phyloP scores from a whole-genome alignment of 2,113 vertebrate genomes.

The Notothenia rossii region DNA sequence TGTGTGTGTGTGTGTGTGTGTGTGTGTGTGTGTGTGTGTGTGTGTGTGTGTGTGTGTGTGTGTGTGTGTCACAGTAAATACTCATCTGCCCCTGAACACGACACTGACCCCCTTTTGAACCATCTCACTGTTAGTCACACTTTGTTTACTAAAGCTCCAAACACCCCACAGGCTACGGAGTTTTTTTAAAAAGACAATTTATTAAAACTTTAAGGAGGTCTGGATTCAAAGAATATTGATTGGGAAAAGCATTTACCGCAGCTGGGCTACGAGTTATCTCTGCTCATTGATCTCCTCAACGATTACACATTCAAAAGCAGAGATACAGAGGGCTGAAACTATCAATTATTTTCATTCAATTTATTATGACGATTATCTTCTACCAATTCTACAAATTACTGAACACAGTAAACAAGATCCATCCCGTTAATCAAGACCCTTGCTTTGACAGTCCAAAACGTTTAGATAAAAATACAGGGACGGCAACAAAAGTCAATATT shows the following conservation, averaged over 20 bases:
- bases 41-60: no score
- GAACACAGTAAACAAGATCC: no score
- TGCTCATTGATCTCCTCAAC: neutral
- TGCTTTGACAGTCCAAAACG: no score
- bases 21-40: no score
- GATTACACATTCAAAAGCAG: slow-evolving; percentile 3
- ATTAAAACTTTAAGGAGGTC: neutral
- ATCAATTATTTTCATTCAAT: no score
- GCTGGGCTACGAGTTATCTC: neutral
- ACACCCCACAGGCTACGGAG: neutral
- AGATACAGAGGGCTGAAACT: neutral
- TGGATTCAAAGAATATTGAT: neutral
- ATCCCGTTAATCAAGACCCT: no score
- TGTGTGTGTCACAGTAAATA: neutral
- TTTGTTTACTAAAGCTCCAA: neutral
- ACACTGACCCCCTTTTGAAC: neutral
- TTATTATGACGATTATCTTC: no score
- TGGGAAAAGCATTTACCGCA: neutral
- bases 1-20: no score
- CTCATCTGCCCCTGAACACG: slow-evolving; percentile 17
- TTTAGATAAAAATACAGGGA: no score
- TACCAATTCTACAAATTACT: no score
- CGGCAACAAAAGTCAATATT: no score
- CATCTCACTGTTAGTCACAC: neutral
- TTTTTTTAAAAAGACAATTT: neutral